Base-by-base conservation (phyloP, 2,113 vertebrate species). In the Tyrannus savana region DNA sequence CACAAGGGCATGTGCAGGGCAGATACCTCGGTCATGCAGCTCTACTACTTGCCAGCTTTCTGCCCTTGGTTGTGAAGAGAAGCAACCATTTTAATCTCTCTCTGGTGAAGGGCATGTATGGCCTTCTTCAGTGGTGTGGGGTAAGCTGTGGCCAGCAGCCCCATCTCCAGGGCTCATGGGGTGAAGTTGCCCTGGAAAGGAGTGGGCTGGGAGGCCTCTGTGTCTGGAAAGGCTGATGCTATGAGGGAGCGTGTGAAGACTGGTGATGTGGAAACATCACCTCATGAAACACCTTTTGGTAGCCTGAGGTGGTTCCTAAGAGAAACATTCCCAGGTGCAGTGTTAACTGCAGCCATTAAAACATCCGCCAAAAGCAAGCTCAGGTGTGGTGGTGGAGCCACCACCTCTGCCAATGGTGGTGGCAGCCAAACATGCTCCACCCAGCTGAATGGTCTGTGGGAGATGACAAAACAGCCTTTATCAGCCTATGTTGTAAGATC, bases 201-300 rank as follows among this genome's bases (percentile, higher is more conserved):
- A 74, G 55, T 50, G 30, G 33, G 41, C 25, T 55, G 47, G 25
- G 19, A 83, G 17, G 41, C 37, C n/a, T 53, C 31, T 0, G 2
- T 47, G 25, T 63, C 72, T 84, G 46, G 52, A 81, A 89, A 95
- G 72, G 52, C 19, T 2, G 4, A 67, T 75, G 58, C 58, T 37
- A 28, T 0, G 17, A 82, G 52, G 33, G 23, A 92, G 18, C 35
- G 47, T 44, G 90, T 56, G 64, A 63, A 67, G 79, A 84, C 89
- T 7, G 0, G 59, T 92, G 90, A 92, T 80, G 55, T 42, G 31
- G 22, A 50, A 33, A 71, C n/a, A 81, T 66, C 73, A 93, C 63
- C 90, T 80, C 76, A 78, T 89, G 44, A 92, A 93, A 84, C 50
- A 49, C 47, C 56, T 95, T 97, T 97, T 74, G 52, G 73, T 96